phyloP scores from a whole-genome alignment of 1,140 invertebrate genomes.

The Brachionus asplanchnoidis region DNA sequence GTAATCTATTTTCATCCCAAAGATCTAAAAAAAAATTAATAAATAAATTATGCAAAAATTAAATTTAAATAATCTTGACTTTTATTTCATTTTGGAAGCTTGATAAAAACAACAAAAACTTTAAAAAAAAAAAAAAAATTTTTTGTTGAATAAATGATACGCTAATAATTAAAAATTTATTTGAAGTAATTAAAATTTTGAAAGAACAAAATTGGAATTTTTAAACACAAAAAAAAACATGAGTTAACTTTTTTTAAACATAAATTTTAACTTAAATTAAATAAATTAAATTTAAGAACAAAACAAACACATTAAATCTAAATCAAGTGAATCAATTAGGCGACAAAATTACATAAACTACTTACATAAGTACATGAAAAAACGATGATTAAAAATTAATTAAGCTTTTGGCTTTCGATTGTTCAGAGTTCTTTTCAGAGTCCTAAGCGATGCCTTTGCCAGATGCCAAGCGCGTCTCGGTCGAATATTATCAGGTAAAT shows the following conservation, averaged over 20 bases:
- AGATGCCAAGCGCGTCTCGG: conserved; percentile 38
- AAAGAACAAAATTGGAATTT: background rate
- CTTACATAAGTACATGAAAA: conserved; percentile 33
- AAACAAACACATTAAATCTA: background rate
- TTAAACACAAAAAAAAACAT: background rate
- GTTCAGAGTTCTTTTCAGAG: conserved; percentile 36
- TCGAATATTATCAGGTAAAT: conserved; percentile 36
- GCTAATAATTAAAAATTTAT: background rate
- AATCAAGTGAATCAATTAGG: background rate
- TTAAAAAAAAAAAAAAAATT: background rate
- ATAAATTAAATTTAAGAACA: conserved; percentile 1
- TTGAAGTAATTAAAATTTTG: background rate
- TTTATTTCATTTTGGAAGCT: background rate
- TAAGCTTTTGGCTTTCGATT: conserved; percentile 28
- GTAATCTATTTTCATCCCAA: too few species aligned
- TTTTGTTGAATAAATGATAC: background rate
- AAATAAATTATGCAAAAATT: too few species aligned
- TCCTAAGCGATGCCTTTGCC: conserved; percentile 25
- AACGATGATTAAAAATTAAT: background rate
- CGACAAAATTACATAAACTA: conserved; percentile 24
- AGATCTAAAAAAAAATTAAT: too few species aligned
- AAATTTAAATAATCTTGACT: too few species aligned
- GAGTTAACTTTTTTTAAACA: background rate
- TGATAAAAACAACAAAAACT: background rate
- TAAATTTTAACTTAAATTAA: background rate